Percentiles rank a stretch among this genome's conserved stretches.
Conservation (phyloP, 1,140 invertebrate species). For the Rhysida immarginata region DNA sequence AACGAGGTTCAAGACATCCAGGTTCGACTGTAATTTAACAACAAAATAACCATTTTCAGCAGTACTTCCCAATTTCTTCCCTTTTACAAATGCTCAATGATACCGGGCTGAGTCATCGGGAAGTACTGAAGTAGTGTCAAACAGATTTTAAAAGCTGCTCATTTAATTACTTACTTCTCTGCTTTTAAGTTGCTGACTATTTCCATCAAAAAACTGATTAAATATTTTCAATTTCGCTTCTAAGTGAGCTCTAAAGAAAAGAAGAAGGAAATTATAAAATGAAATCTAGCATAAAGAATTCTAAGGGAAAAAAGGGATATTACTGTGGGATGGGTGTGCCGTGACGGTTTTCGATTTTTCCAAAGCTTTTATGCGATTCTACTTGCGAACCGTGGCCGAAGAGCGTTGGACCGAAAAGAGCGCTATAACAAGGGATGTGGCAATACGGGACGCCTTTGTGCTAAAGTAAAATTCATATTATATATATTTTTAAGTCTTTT, state of each 20-base stretch:
- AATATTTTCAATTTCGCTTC: slow-evolving; percentile 62
- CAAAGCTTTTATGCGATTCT: slow-evolving; percentile 71
- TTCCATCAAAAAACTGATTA: slow-evolving; percentile 65
- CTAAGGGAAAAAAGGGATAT: too few relatives aligned
- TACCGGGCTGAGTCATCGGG: too few relatives aligned
- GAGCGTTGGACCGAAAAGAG: slow-evolving; percentile 67
- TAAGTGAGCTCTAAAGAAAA: slow-evolving; percentile 45
- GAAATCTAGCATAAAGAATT: not conserved
- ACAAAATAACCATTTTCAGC: too few relatives aligned
- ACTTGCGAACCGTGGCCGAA: slow-evolving; percentile 75
- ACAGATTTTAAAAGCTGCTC: too few relatives aligned
- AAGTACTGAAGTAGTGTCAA: too few relatives aligned
- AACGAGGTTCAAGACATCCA: too few relatives aligned
- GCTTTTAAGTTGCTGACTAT: slow-evolving; percentile 54
- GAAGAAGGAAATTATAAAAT: slow-evolving; percentile 11
- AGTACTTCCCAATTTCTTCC: too few relatives aligned
- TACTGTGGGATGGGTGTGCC: too few relatives aligned
- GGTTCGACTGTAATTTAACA: too few relatives aligned
- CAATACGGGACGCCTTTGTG: slow-evolving; percentile 83
- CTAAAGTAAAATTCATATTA: slow-evolving; percentile 28
- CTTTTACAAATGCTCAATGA: too few relatives aligned
- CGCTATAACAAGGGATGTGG: slow-evolving; percentile 77
- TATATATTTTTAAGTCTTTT: not conserved
- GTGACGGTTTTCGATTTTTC: slow-evolving; percentile 35
- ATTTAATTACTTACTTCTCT: slow-evolving; percentile 43